These are phyloP conservation scores for Conus ventricosus DNA, from an alignment of 1,140 invertebrate species.

Conservation along the genomic window DNA sequence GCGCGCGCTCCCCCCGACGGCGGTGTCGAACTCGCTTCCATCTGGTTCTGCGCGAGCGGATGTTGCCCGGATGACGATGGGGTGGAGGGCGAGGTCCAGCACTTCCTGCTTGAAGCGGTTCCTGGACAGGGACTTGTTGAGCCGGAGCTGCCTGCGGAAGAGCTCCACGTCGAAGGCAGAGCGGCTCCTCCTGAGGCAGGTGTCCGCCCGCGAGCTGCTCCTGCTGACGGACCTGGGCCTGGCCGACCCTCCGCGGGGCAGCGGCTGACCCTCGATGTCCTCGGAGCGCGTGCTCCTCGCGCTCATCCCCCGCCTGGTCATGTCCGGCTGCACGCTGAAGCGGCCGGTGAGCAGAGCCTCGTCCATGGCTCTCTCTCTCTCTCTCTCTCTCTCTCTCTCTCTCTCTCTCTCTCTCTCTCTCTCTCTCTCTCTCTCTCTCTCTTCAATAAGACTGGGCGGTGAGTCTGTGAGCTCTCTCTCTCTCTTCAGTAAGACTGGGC, in stretches of 20 bases:
- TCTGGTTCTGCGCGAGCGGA: conserved; percentile 4
- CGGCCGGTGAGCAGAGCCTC: conserved; percentile 32
- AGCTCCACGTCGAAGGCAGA: conserved; percentile 31
- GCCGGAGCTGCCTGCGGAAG: conserved; percentile 16
- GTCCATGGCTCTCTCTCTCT: neutral
- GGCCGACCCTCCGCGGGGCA: neutral
- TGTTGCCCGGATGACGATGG: neutral
- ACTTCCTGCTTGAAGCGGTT: conserved; percentile 21
- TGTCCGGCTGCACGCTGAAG: conserved; percentile 26
- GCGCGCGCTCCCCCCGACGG: neutral
- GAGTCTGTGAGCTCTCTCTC: too few species aligned
- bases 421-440: too few species aligned
- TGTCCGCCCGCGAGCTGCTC: conserved; percentile 24
- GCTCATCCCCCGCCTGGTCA: conserved; percentile 1
- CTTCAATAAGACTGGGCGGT: too few species aligned
- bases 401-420: too few species aligned
- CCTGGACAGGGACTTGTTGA: conserved; percentile 31
- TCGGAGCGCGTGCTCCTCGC: neutral
- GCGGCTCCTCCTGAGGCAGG: conserved; percentile 17
- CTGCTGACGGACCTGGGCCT: conserved; percentile 25
- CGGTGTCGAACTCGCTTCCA: neutral
- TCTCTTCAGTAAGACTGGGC: too few species aligned
- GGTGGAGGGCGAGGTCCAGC: neutral
- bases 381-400: too few species aligned
- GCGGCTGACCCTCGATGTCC: neutral